Evolutionary conservation across 1,140 invertebrate genomes (phyloP).

Genomic region (Drosophila athabasca): DNA sequence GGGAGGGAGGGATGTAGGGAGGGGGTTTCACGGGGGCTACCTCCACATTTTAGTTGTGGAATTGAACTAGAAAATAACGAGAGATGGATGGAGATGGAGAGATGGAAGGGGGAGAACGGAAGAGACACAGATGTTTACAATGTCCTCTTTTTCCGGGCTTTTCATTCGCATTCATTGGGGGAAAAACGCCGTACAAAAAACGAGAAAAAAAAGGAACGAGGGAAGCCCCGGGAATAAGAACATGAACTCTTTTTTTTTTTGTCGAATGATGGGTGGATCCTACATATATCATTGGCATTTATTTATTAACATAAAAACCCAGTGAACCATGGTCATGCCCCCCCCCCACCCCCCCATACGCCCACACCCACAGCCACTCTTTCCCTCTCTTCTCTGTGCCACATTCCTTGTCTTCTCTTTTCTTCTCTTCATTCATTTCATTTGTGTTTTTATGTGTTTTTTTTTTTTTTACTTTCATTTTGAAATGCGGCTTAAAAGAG

Average conservation of each 20-base stretch:
- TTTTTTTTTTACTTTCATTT: conserved; percentile 59
- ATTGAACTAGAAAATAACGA: conserved; percentile 74
- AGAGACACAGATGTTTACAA: conserved; percentile 61
- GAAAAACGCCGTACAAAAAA: conserved; percentile 11
- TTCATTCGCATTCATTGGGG: conserved; percentile 38
- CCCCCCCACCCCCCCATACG: too few relatives aligned
- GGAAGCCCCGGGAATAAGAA: conserved; percentile 3
- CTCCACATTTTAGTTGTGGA: conserved; percentile 58
- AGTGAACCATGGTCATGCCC: conserved; percentile 66
- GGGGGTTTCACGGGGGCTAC: conserved; percentile 25
- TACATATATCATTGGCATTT: conserved; percentile 57
- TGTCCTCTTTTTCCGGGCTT: conserved; percentile 48
- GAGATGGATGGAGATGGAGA: too few relatives aligned
- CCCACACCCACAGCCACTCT: neutral
- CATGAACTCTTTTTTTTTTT: conserved; percentile 22
- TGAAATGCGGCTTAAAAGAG: conserved; percentile 52
- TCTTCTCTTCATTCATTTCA: conserved; percentile 46
- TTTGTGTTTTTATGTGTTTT: conserved; percentile 33
- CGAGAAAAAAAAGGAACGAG: conserved; percentile 11
- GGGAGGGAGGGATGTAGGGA: conserved; percentile 20
- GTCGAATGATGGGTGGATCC: conserved; percentile 7
- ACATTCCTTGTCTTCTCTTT: conserved; percentile 58
- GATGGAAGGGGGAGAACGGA: too few relatives aligned
- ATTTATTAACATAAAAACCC: conserved; percentile 81
- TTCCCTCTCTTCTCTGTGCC: conserved; percentile 28